Evolutionary conservation across 2,797 vertebrate species (phyloP).

Genomic region (Gila robusta): DNA sequence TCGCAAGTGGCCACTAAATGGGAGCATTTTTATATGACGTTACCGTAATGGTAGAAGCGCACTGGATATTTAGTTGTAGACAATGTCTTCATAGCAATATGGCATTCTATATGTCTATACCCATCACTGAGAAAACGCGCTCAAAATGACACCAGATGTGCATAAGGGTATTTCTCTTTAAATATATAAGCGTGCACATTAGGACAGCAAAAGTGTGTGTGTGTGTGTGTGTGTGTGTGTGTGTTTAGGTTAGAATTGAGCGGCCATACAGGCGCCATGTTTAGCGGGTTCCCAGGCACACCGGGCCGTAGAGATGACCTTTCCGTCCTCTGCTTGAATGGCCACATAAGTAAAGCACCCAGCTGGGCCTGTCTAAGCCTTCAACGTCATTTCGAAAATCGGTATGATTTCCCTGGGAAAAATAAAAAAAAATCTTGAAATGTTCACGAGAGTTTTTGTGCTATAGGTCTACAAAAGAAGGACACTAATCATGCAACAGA

Average conservation of each 20-base stretch:
- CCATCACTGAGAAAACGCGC: background rate
- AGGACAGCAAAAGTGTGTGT: background rate
- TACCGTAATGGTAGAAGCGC: background rate
- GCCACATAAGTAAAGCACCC: slow-evolving; percentile 80
- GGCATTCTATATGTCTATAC: background rate
- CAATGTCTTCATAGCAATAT: background rate
- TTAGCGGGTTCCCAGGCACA: slow-evolving; percentile 63
- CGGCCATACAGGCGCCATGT: slow-evolving; percentile 48
- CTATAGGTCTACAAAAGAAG: background rate
- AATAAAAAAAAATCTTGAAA: slow-evolving; percentile 48
- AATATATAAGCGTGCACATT: slow-evolving; percentile 43
- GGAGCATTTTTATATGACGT: slow-evolving; percentile 22
- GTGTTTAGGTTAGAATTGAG: slow-evolving; percentile 14
- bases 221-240: background rate
- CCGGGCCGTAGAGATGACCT: slow-evolving; percentile 75
- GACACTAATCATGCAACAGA: background rate
- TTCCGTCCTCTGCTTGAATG: slow-evolving; percentile 81
- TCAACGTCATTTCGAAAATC: slow-evolving; percentile 89
- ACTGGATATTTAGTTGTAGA: background rate
- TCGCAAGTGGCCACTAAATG: slow-evolving; percentile 33
- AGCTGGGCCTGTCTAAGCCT: slow-evolving; percentile 87
- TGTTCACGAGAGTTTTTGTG: slow-evolving; percentile 15
- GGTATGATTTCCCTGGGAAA: slow-evolving; percentile 90
- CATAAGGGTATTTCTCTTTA: slow-evolving; percentile 15
- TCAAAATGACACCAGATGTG: background rate